These are phyloP conservation scores for Furnarius figulus DNA, from an alignment of 2,113 vertebrate species.

Conservation along the genomic window DNA sequence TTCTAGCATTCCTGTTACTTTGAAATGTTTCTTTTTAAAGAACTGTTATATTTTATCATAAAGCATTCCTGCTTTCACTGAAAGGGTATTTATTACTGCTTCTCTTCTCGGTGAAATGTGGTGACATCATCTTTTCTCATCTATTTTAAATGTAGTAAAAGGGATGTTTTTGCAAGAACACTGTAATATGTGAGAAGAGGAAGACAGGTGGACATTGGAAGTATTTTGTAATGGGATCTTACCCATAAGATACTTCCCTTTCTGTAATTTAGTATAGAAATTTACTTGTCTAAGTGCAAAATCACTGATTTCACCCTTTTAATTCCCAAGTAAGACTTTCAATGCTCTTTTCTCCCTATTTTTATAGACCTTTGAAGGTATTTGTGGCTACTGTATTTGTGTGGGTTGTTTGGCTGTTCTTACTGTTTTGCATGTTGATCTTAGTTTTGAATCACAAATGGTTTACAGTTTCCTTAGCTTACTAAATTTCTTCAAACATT, in stretches of 20 bases:
- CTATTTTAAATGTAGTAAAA: background rate
- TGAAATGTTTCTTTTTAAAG: constrained; percentile 56
- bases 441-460: background rate
- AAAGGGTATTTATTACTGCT: constrained; percentile 9
- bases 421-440: background rate
- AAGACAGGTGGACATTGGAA: background rate
- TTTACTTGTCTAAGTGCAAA: background rate
- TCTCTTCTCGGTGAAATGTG: background rate
- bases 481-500: background rate
- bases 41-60: constrained; percentile 38
- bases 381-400: background rate
- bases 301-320: background rate
- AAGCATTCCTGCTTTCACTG: constrained; percentile 1
- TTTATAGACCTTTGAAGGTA: background rate
- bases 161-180: background rate
- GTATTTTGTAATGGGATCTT: background rate
- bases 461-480: background rate
- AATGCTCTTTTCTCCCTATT: background rate
- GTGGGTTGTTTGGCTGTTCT: background rate
- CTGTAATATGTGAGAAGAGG: background rate
- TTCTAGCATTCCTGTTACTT: constrained; percentile 35
- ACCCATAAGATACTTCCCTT: background rate
- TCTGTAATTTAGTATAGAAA: background rate
- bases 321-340: background rate
- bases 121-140: background rate